These are phyloP conservation scores for Linnaemya tessellans DNA, from an alignment of 2,888 invertebrate species.

Conservation along the genomic window DNA sequence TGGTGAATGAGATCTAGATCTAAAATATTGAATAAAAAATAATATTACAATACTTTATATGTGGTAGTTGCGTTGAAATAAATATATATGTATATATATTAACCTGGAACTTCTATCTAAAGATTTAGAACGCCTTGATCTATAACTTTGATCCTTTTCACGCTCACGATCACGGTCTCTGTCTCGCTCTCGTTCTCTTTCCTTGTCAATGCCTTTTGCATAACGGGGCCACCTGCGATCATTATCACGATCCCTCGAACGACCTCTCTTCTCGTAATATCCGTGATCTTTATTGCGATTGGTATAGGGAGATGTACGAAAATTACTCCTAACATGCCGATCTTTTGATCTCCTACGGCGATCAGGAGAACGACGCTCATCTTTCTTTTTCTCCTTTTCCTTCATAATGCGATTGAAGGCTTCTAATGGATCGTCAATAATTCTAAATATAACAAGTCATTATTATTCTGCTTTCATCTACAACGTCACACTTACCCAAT, in stretches of 20 bases:
- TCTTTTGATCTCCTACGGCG: slow-evolving; percentile 81
- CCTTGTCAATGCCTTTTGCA: slow-evolving; percentile 71
- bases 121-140: slow-evolving; percentile 75
- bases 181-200: slow-evolving; percentile 73
- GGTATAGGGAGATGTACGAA: slow-evolving; percentile 78
- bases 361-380: slow-evolving; percentile 84
- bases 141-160: slow-evolving; percentile 73
- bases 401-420: slow-evolving; percentile 93
- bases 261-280: slow-evolving; percentile 74
- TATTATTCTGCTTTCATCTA: background rate
- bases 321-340: slow-evolving; percentile 75
- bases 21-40: slow-evolving; percentile 43
- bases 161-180: slow-evolving; percentile 63
- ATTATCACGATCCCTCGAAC: slow-evolving; percentile 73
- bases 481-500: slow-evolving; percentile 77
- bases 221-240: slow-evolving; percentile 68
- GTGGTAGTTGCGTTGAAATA: background rate
- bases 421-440: slow-evolving; percentile 93
- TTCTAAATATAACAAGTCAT: slow-evolving; percentile 80
- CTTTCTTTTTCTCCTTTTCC: slow-evolving; percentile 88
- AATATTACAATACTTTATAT: background rate
- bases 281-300: slow-evolving; percentile 74
- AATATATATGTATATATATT: no score
- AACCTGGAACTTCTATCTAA: slow-evolving; percentile 76
- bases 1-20: slow-evolving; percentile 77